Percentiles rank a stretch among this genome's conserved stretches.
Conservation (phyloP, 2,888 invertebrate genomes). For the Dryococelus australis region DNA sequence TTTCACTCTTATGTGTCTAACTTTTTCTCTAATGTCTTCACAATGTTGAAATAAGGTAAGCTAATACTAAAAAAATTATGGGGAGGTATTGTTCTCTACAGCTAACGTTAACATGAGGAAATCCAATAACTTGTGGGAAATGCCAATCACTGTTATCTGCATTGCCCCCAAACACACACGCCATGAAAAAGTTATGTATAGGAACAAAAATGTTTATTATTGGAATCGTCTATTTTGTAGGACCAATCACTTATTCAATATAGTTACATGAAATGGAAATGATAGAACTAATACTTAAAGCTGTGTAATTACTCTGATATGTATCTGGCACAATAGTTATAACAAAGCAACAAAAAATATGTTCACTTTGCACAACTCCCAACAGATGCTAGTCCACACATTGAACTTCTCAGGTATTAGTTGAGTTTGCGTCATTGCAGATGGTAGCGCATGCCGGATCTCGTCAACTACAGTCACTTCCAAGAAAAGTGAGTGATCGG, state of each 20-base stretch:
- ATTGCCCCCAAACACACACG: background rate
- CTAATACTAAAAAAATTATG: too few relatives aligned
- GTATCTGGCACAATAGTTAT: too few relatives aligned
- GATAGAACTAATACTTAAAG: background rate
- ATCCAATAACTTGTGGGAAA: background rate
- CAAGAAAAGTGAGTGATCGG: slow-evolving; percentile 12
- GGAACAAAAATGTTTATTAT: background rate
- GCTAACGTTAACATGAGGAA: too few relatives aligned
- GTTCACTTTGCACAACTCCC: background rate
- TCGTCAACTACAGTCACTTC: too few relatives aligned
- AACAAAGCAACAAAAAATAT: background rate
- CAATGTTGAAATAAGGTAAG: too few relatives aligned
- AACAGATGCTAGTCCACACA: background rate
- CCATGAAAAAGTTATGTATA: background rate
- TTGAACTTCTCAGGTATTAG: too few relatives aligned
- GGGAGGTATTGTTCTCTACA: too few relatives aligned
- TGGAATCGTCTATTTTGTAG: too few relatives aligned
- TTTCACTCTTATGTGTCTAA: too few relatives aligned
- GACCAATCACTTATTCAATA: background rate
- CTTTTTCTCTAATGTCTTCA: too few relatives aligned
- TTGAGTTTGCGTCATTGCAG: background rate
- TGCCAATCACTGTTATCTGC: background rate
- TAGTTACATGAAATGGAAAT: background rate
- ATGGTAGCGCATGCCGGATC: background rate
- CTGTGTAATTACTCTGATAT: background rate